Percentiles rank a stretch among this genome's conserved stretches.
These are phyloP conservation scores for Cistogaster globosa DNA, from an alignment of 2,888 invertebrate species.

Conservation along the genomic window DNA sequence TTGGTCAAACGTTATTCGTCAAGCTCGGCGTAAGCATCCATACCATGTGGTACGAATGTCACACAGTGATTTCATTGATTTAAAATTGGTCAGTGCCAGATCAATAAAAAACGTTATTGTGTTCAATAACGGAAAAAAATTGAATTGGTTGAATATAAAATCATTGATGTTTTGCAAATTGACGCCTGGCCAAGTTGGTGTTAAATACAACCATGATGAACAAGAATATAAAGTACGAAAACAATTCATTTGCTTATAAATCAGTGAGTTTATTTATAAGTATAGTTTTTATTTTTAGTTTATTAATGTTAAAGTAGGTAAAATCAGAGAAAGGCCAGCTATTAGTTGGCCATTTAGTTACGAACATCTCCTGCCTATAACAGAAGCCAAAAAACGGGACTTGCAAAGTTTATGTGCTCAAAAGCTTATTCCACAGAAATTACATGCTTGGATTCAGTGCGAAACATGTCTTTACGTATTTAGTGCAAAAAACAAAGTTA, in stretches of 20 bases:
- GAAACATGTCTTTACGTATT: not conserved
- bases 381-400: not conserved
- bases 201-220: slow-evolving; percentile 28
- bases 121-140: slow-evolving; percentile 11
- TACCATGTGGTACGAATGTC: slow-evolving; percentile 6
- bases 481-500: slow-evolving; percentile 3
- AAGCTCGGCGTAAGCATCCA: slow-evolving; percentile 5
- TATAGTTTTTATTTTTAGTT: slow-evolving; percentile 28
- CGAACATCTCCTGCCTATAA: slow-evolving; percentile 15
- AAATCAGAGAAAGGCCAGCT: slow-evolving; percentile 10
- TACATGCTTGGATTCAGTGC: not conserved
- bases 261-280: slow-evolving; percentile 26
- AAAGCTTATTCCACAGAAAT: slow-evolving; percentile 3
- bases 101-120: slow-evolving; percentile 6
- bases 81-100: slow-evolving; percentile 8
- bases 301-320: slow-evolving; percentile 22
- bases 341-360: slow-evolving; percentile 18
- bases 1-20: slow-evolving; percentile 9
- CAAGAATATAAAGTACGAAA: slow-evolving; percentile 41
- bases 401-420: not conserved
- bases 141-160: slow-evolving; percentile 7
- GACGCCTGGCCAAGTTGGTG: slow-evolving; percentile 25
- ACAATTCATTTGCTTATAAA: slow-evolving; percentile 34
- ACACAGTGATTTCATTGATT: slow-evolving; percentile 10
- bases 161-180: slow-evolving; percentile 13